Evolutionary conservation across 2,113 vertebrate genomes (phyloP).

Genomic region (Thunnus maccoyii): DNA sequence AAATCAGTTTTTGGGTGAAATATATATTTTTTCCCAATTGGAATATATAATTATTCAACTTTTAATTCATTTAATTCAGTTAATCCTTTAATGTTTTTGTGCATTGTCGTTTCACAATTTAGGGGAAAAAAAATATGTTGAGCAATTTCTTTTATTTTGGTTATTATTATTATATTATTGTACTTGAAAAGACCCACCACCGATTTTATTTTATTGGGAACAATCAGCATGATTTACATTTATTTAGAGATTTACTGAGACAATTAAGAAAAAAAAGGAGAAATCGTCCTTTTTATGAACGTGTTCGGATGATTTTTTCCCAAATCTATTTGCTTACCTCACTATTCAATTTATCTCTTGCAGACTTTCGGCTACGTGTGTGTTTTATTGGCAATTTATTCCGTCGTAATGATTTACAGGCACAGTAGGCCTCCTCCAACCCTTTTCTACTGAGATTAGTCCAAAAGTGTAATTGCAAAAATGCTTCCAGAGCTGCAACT

Average conservation of each 20-base stretch:
- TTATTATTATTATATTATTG: not conserved
- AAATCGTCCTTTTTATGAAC: not conserved
- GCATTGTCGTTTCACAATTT: constrained; percentile 5
- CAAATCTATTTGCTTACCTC: constrained; percentile 30
- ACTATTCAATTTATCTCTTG: constrained; percentile 27
- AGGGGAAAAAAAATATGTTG: not conserved
- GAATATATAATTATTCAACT: not conserved
- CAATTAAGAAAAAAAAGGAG: not conserved
- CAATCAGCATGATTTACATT: constrained; percentile 1
- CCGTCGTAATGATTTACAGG: constrained; percentile 72
- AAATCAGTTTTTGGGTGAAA: not conserved
- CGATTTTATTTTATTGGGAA: constrained; percentile 5
- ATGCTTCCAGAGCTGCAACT: constrained; percentile 39
- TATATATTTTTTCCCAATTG: not conserved
- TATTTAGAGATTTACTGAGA: constrained; percentile 2
- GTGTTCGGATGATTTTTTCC: constrained; percentile 14
- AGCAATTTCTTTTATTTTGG: no score
- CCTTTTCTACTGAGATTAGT: constrained; percentile 48
- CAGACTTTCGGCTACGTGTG: constrained; percentile 46
- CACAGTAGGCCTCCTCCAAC: constrained; percentile 54
- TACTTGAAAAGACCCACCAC: constrained; percentile 1
- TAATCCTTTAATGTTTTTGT: not conserved
- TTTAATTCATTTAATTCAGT: not conserved
- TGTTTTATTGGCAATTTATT: constrained; percentile 69
- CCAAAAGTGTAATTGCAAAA: constrained; percentile 61